These are phyloP conservation scores for Alca torda DNA, from an alignment of 2,797 vertebrate species.

Conservation along the genomic window DNA sequence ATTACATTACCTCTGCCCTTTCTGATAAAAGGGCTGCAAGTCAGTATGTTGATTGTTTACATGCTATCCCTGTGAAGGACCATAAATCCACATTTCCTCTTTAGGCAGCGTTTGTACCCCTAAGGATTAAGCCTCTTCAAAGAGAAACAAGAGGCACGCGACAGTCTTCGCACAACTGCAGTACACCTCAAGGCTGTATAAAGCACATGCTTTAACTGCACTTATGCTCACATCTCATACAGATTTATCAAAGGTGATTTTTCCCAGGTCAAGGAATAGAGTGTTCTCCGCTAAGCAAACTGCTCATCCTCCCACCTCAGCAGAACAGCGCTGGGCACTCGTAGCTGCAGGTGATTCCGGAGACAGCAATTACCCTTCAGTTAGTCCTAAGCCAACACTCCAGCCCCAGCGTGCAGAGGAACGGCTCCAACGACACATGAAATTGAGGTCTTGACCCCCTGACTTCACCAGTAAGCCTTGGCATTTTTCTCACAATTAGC, in stretches of 20 bases:
- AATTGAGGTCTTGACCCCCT: constrained; percentile 52
- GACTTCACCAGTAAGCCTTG: constrained; percentile 17
- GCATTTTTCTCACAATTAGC: constrained; percentile 64
- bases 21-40: background rate
- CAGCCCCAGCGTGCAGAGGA: background rate
- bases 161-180: background rate
- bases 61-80: no score
- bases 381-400: background rate
- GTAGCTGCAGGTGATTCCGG: background rate
- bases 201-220: no score
- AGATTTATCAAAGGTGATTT: background rate
- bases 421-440: constrained; percentile 42
- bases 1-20: background rate
- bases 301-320: background rate
- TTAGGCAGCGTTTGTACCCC: background rate
- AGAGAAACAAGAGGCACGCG: background rate
- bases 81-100: background rate
- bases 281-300: background rate
- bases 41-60: fast-evolving
- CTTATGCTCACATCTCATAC: fast-evolving
- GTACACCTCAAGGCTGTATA: background rate
- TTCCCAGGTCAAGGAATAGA: background rate
- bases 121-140: background rate
- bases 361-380: background rate
- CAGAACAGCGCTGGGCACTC: background rate